A percentile compares a stretch with the other conserved stretches of the same genome.
These are phyloP conservation scores for Poicephalus gulielmi DNA, from an alignment of 2,113 vertebrate species.

Conservation along the genomic window DNA sequence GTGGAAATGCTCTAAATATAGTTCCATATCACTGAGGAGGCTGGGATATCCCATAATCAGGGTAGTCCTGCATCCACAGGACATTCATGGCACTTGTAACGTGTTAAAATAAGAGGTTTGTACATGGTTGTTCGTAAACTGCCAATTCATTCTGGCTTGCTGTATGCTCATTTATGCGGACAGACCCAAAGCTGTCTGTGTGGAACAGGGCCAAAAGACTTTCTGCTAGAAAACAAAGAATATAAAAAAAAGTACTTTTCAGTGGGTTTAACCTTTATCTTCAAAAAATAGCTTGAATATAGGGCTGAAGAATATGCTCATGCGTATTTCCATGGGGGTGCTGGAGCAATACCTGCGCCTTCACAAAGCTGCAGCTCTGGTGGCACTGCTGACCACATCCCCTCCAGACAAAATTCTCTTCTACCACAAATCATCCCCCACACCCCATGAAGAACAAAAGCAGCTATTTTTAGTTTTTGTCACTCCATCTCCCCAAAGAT, in stretches of 20 bases:
- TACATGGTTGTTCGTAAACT: background rate
- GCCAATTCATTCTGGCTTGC: conserved; percentile 26
- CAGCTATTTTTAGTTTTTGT: background rate
- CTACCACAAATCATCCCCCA: background rate
- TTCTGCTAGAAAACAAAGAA: background rate
- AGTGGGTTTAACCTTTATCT: background rate
- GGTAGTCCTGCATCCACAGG: background rate
- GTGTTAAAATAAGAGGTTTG: background rate
- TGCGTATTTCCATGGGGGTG: background rate
- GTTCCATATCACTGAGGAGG: background rate
- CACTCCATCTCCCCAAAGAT: background rate
- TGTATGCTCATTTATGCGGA: background rate
- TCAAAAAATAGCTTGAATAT: background rate
- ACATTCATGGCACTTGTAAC: background rate
- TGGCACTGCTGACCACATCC: background rate
- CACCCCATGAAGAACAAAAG: background rate
- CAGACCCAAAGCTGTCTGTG: background rate
- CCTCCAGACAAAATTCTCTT: background rate
- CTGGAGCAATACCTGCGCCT: background rate
- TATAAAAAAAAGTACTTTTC: background rate
- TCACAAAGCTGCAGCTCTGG: background rate
- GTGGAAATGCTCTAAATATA: background rate
- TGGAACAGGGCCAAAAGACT: background rate
- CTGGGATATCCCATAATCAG: background rate
- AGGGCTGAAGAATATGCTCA: background rate